phyloP scores from a whole-genome alignment of 2,888 invertebrate genomes.

The Lepidocyrtinus sp. region DNA sequence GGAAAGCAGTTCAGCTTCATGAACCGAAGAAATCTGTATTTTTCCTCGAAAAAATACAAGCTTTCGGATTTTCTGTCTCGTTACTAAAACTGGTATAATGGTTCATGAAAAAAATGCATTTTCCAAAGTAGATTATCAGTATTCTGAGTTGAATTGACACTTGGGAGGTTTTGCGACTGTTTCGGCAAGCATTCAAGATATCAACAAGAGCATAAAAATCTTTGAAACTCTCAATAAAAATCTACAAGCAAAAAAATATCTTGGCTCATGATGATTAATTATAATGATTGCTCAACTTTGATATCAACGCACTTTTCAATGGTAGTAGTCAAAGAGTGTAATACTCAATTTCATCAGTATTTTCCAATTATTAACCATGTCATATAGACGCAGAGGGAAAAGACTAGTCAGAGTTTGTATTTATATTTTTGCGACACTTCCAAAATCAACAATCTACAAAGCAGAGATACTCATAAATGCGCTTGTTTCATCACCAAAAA shows the following conservation, averaged over 20 bases:
- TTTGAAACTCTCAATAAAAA: slow-evolving; percentile 8
- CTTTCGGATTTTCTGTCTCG: too few species aligned
- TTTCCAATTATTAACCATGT: slow-evolving; percentile 9
- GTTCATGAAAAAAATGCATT: slow-evolving; percentile 3
- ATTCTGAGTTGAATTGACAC: too few species aligned
- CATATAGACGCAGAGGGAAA: not conserved
- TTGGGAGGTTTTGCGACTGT: not conserved
- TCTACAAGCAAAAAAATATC: not conserved
- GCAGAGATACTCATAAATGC: slow-evolving; percentile 3
- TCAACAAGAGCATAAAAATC: slow-evolving; percentile 25
- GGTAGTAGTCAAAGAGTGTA: slow-evolving; percentile 3
- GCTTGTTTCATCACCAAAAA: slow-evolving; percentile 39
- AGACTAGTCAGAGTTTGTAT: slow-evolving; percentile 52
- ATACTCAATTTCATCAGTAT: not conserved
- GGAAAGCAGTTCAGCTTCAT: too few species aligned
- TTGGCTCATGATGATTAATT: not conserved
- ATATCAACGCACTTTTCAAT: slow-evolving; percentile 49
- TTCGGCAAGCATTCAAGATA: not conserved
- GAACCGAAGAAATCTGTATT: too few species aligned
- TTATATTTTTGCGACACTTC: slow-evolving; percentile 66
- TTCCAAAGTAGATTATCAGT: not conserved
- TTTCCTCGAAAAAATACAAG: not conserved
- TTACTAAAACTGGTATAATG: too few species aligned
- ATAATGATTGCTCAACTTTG: slow-evolving; percentile 47
- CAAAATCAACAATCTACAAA: slow-evolving; percentile 63